A percentile compares a stretch with the other conserved stretches of the same genome.
phyloP scores from a whole-genome alignment of 1,140 invertebrate species.

The Drepana arcuata region DNA sequence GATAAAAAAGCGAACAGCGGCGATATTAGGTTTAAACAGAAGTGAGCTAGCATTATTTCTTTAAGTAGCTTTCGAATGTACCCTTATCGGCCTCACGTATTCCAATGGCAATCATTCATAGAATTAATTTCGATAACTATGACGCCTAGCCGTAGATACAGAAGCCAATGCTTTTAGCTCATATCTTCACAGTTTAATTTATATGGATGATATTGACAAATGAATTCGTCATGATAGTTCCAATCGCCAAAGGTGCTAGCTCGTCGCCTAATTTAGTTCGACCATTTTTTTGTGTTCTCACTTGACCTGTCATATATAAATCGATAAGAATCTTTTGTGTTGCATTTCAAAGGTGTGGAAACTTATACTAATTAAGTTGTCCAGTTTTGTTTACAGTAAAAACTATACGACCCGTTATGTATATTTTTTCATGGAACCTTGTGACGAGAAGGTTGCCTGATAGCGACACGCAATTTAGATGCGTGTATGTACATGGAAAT shows the following conservation, averaged over 20 bases:
- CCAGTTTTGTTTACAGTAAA: slow-evolving; percentile 18
- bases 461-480: too few species aligned
- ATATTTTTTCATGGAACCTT: too few species aligned
- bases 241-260: slow-evolving; percentile 24
- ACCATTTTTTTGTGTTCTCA: slow-evolving; percentile 8
- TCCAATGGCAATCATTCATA: slow-evolving; percentile 53
- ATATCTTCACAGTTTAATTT: slow-evolving; percentile 54
- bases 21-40: too few species aligned
- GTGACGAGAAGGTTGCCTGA: too few species aligned
- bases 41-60: slow-evolving; percentile 2
- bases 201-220: slow-evolving; percentile 35
- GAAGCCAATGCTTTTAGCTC: slow-evolving; percentile 59
- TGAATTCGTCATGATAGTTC: slow-evolving; percentile 27
- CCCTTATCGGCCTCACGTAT: slow-evolving; percentile 18
- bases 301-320: slow-evolving; percentile 20
- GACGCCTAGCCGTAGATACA: slow-evolving; percentile 53
- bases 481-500: too few species aligned
- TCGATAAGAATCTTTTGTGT: slow-evolving; percentile 18
- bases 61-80: slow-evolving; percentile 12
- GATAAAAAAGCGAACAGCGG: too few species aligned
- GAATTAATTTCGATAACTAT: slow-evolving; percentile 62
- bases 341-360: slow-evolving; percentile 7
- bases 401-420: slow-evolving; percentile 2
- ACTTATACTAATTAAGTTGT: slow-evolving; percentile 21
- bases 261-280: slow-evolving; percentile 13